Base-by-base conservation (phyloP, 2,113 vertebrate species). In the Thalassarche chlororhynchos region DNA sequence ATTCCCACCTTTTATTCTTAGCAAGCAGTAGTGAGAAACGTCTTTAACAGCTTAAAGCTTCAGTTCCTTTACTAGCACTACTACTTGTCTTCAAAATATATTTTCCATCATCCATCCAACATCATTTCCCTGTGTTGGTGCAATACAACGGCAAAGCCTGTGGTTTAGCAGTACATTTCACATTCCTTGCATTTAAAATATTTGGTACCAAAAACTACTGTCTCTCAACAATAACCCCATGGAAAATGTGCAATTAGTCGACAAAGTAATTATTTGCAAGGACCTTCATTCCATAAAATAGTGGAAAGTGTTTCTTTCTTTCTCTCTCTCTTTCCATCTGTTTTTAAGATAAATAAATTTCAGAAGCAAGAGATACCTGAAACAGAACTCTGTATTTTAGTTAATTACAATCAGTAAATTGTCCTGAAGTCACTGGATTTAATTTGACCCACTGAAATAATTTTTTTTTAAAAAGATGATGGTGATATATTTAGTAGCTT, bases 1-100 rank as follows among this genome's bases (percentile, higher is more conserved):
- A 60, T 94, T 93, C 32, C 36, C 57, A 66, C 72, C 42, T 95
- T 90, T 89, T 90, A 85, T 69, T 90, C 76, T 94, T 78, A 89
- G 79, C 75, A 94, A 42, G 75, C 38, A 88, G 42, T 24, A 34
- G 19, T 74, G 28, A 88, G 85, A 93, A 96, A 93, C 10, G 28
- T 60, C 20, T 60, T 80, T 86, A 81, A 62, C 12, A 75, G 72
- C 51, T 89, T 92, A 87, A 93, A 95, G 10, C n/a, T 84, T 81
- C 71, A n/a, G 14, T 81, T 90, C 42, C 36, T 71, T 87, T 71
- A 51, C 68, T 32, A 78, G 12, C 8, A 20, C 26, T 90, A 78
- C 82, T 88, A 66, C n/a, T 90, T 90, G 25, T 49, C 54, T 90
- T 84, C 55, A 69, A 60, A 88, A 62, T 74, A 24, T 13, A 28